These are phyloP conservation scores for Trididemnum miniatum DNA, from an alignment of 23 tunicate genomes.

Conservation along the genomic window DNA sequence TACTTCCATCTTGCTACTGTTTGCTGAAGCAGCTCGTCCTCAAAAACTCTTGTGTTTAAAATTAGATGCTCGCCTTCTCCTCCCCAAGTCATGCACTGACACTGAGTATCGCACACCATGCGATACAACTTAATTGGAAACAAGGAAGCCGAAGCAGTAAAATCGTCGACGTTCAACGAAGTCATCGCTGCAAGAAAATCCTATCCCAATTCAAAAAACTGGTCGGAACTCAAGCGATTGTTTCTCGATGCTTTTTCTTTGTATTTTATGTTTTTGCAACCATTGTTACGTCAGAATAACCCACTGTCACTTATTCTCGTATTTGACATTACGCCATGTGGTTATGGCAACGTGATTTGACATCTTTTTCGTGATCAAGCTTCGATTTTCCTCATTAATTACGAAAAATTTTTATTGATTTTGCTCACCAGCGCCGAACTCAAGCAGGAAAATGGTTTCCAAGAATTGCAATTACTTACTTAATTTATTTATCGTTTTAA, in stretches of 20 bases:
- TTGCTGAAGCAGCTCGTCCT: slow-evolving; percentile 54
- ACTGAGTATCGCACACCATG: slow-evolving; percentile 59
- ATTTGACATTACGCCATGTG: slow-evolving; percentile 5
- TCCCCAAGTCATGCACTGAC: slow-evolving; percentile 57
- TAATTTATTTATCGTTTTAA: too few species aligned
- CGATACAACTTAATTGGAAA: slow-evolving; percentile 65
- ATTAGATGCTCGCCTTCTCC: slow-evolving; percentile 61
- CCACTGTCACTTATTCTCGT: not conserved
- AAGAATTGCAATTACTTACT: too few species aligned
- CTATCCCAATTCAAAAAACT: not conserved
- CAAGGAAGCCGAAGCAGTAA: slow-evolving; percentile 49
- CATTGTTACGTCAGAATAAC: slow-evolving; percentile 31
- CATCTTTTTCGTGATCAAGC: not conserved
- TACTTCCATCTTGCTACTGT: slow-evolving; percentile 64
- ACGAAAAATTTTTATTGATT: too few species aligned
- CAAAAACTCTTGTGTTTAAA: slow-evolving; percentile 58
- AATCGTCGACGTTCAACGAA: slow-evolving; percentile 31
- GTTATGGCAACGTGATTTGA: not conserved
- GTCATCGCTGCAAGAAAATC: not conserved
- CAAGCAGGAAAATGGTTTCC: too few species aligned
- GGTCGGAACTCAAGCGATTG: slow-evolving; percentile 11
- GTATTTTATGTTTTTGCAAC: slow-evolving; percentile 14
- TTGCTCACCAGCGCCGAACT: too few species aligned
- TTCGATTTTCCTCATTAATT: too few species aligned
- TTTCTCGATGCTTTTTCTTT: slow-evolving; percentile 27